These are phyloP conservation scores for Micromussa lordhowensis DNA, from an alignment of 92 coral and sea anemone species.

Conservation along the genomic window DNA sequence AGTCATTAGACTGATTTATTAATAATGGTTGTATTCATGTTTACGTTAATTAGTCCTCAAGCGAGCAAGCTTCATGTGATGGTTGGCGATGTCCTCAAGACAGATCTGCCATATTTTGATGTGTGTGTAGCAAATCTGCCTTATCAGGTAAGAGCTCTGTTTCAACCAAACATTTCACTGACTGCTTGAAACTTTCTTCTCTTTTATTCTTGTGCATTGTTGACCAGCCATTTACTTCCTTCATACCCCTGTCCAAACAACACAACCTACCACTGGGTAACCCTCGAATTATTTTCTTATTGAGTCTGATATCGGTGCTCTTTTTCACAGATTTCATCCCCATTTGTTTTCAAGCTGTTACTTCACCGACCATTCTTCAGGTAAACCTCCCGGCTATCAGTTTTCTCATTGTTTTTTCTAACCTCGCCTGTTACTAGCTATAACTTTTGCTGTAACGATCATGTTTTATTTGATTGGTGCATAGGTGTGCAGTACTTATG, in stretches of 20 bases:
- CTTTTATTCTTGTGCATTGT: no score
- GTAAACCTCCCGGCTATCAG: conserved; percentile 34
- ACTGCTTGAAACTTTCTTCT: no score
- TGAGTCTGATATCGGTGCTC: background rate
- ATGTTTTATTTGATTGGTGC: no score
- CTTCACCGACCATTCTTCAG: conserved; percentile 99
- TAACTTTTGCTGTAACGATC: no score
- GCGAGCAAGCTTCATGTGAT: conserved; percentile 93
- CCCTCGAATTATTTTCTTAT: no score
- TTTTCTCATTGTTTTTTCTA: background rate
- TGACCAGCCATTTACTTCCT: no score
- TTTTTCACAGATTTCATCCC: conserved; percentile 92
- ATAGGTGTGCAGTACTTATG: conserved; percentile 97
- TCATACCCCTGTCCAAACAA: no score
- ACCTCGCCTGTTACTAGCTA: no score
- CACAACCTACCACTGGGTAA: no score
- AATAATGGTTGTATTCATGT: background rate
- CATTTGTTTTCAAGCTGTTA: conserved; percentile 95
- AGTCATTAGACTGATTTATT: background rate
- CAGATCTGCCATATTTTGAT: conserved; percentile 96
- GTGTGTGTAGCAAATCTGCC: conserved; percentile 99
- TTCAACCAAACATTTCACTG: background rate
- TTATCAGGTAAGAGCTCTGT: conserved; percentile 70
- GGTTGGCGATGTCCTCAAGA: conserved; percentile 99
- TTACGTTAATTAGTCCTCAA: conserved; percentile 35